Conservation (phyloP, 2,797 vertebrate species). For the Lates japonicus region DNA sequence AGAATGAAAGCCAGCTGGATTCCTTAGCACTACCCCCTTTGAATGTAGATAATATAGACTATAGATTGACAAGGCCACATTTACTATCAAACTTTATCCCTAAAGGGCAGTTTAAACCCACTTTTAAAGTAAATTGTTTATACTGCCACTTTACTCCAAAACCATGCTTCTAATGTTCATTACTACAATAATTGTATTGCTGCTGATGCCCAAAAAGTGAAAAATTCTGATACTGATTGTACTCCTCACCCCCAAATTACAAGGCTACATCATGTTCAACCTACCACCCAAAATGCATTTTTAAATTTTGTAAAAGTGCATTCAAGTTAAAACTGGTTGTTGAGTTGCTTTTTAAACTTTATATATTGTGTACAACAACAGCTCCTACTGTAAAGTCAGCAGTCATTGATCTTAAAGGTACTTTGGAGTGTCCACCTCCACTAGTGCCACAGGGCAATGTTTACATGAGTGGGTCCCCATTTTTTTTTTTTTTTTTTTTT, state of each 20-base stretch:
- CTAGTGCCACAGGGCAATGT: neutral
- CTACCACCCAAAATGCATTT: too few relatives aligned
- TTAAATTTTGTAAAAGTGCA: too few relatives aligned
- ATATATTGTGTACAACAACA: too few relatives aligned
- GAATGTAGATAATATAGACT: too few relatives aligned
- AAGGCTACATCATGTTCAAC: too few relatives aligned
- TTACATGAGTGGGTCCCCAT: neutral
- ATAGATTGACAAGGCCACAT: neutral
- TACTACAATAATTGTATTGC: neutral
- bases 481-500: too few relatives aligned
- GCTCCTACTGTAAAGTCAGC: neutral
- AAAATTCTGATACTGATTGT: too few relatives aligned
- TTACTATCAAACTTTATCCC: neutral
- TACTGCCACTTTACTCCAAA: neutral
- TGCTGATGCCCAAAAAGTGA: neutral
- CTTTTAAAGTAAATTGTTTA: neutral
- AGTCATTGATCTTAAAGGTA: neutral
- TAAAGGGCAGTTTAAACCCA: neutral
- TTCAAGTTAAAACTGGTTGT: too few relatives aligned
- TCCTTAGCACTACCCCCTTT: too few relatives aligned
- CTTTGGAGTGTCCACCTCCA: neutral
- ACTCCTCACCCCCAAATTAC: too few relatives aligned
- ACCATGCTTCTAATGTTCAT: neutral
- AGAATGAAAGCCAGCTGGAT: conserved; percentile 18
- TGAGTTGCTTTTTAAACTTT: too few relatives aligned